Evolutionary conservation across 2,113 vertebrate genomes (phyloP), one percentile per base, ranked within the genome.

Genomic region (Anthoscopus minutus): DNA sequence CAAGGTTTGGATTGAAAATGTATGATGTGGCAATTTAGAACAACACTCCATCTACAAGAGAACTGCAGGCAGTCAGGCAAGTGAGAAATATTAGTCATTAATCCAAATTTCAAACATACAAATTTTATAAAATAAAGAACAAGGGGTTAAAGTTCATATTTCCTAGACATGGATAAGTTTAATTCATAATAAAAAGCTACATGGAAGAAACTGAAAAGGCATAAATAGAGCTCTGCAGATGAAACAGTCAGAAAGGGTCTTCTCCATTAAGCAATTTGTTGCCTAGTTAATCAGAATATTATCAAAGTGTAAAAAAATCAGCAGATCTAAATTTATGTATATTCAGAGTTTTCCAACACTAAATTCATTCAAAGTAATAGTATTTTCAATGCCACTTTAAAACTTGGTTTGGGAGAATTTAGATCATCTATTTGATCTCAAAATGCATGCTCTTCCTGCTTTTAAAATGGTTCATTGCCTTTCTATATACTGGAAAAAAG

Each of bases 391-490:
- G 73, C 88, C 92, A 96, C 95, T 96, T 94, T 94, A 93, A 92
- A 96, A 92, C 28, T 67, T 91, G 65, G 64, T 96, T 86, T 78
- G 91, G 88, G 96, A 97, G 93, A 92, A 89, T 98, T 97, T 95
- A 96, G 47, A 92, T 94, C 94, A 96, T 90, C 90, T 96, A 95
- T 96, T 96, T 88, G 84, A 97, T 95, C 93, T 96, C 47, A 20
- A 93, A 95, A 92, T 87, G 73, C 89, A 96, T 96, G 94, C 96
- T 97, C 95, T 94, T 94, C 94, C 97, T 86, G 88, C 92, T 97
- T 85, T 97, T 97, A 97, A 97, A 97, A 97, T 78, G 97, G 94
- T 65, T 97, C 92, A 89, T 94, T 97, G 94, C 83, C 88, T 97
- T 87, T 93, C 86, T 93, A 79, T 57, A 81, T 23, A 64, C 76